Evolutionary conservation across 2,797 vertebrate species (phyloP), one percentile per base, ranked within the genome.

Genomic region (Anguilla pacifica): DNA sequence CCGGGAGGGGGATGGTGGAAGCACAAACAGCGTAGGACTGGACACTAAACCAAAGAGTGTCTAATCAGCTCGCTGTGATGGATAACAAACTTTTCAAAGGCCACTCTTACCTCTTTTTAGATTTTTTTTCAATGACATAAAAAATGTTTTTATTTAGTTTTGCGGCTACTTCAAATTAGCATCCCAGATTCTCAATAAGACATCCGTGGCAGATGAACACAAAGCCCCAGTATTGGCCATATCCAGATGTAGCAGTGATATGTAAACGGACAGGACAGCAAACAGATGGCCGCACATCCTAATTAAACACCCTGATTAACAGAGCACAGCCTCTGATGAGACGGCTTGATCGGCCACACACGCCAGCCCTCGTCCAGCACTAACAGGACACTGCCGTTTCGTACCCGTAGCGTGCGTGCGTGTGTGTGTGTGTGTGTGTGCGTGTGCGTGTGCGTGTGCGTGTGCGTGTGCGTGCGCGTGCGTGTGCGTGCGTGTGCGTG

Each of bases 201-300:
- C 43, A 11, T n/a, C 22, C 17, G 1, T 3, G 25, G 79, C 46
- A 51, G 43, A 82, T 82, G 25, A 49, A 9, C 9, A 15, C 10
- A 43, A 51, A 25, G 46, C 11, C 6, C 43, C 7, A 82, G 11
- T 82, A n/a, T 28, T 49, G 79, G 46, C 79, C 51, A 11, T 28
- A n/a, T 82, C 9, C 43, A 11, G 79, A 82, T 51, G 10, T 39
- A 19, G 17, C 31, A 39, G 72, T 15, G 39, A n/a, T 51, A 28
- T 28, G 51, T 6, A 82, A 51, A 51, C 51, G 79, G 46, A 82
- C 79, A 82, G 2, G 6, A 51, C 19, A 82, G 19, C 2, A 9
- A 51, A n/a, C 79, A 82, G 79, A 82, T 82, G 79, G 79, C 11
- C 25, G 43, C 43, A 49, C 79, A 25, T 51, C 79, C 79, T n/a